Evolutionary conservation across 2,113 vertebrate species (phyloP), one percentile per base, ranked within the genome.

Genomic region (Eonycteris spelaea): DNA sequence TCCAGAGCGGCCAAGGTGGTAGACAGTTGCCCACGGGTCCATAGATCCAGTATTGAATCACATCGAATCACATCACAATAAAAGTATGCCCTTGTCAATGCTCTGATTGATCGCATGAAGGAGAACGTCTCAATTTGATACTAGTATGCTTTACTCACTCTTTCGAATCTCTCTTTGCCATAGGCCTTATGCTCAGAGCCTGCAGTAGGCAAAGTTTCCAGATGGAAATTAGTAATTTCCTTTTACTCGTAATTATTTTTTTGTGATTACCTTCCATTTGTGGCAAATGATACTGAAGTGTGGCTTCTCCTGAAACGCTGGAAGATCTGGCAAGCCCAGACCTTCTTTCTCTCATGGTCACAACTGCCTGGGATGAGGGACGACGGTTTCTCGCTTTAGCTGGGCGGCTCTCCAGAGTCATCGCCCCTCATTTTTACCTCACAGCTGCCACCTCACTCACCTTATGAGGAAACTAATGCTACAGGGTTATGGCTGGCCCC

Each of bases 361-460:
- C 53, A 43, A 6, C 24, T 53, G 14, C 7, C 59, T 19, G 57
- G 40, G 45, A 5, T 71, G 51, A 61, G 45, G 11, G 18, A 3
- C 0, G 18, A 3, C 0, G 6, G 12, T 33, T 22, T 6, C 33
- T 65, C 11, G 0, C n/a, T 73, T 35, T 33, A 75, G 6, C 61
- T 55, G 30, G 43, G 16, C 1, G 21, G 15, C 40, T 38, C 35
- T 57, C 82, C 33, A 83, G 61, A 26, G 38, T 28, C 14, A n/a
- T 7, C 5, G 7, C 30, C 1, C 7, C 28, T 33, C 38, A 21
- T 24, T 33, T 45, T 14, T 26, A 18, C 45, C 48, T 70, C 73
- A 10, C 1, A 2, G 38, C 7, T 30, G 40, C 59, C 30, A 43
- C 38, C 53, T 18, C 26, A 11, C 11, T 57, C 38, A 33, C 21